A percentile compares a stretch with the other conserved stretches of the same genome.
phyloP scores from a whole-genome alignment of 2,113 vertebrate species.

The Regulus satrapa region DNA sequence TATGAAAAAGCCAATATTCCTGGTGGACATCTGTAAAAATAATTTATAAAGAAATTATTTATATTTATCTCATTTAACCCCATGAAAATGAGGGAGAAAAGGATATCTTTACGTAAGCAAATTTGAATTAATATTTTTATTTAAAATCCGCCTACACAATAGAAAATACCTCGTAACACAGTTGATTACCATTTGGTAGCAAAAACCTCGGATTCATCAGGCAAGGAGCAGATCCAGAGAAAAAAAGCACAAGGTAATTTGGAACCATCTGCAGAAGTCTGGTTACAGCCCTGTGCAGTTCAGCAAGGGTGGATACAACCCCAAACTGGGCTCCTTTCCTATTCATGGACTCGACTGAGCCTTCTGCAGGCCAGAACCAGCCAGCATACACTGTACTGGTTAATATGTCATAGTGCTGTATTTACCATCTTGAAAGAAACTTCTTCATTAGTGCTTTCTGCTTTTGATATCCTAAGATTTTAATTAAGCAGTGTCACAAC shows the following conservation, averaged over 20 bases:
- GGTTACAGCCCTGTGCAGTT: background rate
- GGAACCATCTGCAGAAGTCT: background rate
- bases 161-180: background rate
- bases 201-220: background rate
- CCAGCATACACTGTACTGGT: background rate
- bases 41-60: background rate
- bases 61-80: background rate
- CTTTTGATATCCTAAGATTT: conserved; percentile 45
- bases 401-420: background rate
- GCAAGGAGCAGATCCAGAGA: background rate
- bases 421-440: conserved; percentile 12
- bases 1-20: background rate
- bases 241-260: background rate
- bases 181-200: background rate
- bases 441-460: conserved; percentile 20
- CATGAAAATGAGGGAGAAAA: background rate
- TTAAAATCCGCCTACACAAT: background rate
- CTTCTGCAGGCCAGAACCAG: background rate
- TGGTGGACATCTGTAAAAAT: background rate
- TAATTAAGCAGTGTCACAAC: conserved; percentile 61
- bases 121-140: background rate
- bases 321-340: background rate
- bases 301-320: background rate
- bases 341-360: background rate
- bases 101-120: background rate